These are phyloP conservation scores for Dynastes maya DNA, from an alignment of 2,888 invertebrate genomes.

Conservation along the genomic window DNA sequence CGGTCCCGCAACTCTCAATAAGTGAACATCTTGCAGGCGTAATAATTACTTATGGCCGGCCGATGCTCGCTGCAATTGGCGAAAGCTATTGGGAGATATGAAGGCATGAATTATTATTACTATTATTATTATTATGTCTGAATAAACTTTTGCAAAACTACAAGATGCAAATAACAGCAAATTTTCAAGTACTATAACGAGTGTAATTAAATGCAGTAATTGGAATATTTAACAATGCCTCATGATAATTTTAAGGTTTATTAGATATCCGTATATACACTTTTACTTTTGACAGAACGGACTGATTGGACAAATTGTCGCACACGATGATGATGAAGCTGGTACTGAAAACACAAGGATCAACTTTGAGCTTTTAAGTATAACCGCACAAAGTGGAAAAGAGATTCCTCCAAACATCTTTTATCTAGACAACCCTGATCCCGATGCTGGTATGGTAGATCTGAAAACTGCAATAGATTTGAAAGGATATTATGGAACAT, in stretches of 20 bases:
- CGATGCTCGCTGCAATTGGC: too few relatives aligned
- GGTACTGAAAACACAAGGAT: conserved; percentile 66
- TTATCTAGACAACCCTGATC: conserved; percentile 1
- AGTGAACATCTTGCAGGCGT: too few relatives aligned
- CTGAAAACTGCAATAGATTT: conserved; percentile 70
- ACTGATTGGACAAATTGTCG: conserved; percentile 66
- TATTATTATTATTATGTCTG: too few relatives aligned
- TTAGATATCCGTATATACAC: neutral
- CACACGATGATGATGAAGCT: conserved; percentile 74
- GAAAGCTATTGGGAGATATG: too few relatives aligned
- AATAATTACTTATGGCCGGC: too few relatives aligned
- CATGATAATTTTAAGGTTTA: neutral
- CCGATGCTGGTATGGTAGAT: conserved; percentile 2
- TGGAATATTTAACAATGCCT: too few relatives aligned
- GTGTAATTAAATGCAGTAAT: too few relatives aligned
- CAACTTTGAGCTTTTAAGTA: conserved; percentile 62
- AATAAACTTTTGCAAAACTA: too few relatives aligned
- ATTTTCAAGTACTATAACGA: too few relatives aligned
- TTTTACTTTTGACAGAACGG: conserved; percentile 52
- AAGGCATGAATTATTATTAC: too few relatives aligned
- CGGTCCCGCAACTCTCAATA: too few relatives aligned
- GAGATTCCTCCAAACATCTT: conserved; percentile 43
- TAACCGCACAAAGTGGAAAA: conserved; percentile 36
- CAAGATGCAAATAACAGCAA: too few relatives aligned
- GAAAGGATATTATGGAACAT: conserved; percentile 75